These are phyloP conservation scores for Microvelia longipes DNA, from an alignment of 1,140 invertebrate genomes.

Conservation along the genomic window DNA sequence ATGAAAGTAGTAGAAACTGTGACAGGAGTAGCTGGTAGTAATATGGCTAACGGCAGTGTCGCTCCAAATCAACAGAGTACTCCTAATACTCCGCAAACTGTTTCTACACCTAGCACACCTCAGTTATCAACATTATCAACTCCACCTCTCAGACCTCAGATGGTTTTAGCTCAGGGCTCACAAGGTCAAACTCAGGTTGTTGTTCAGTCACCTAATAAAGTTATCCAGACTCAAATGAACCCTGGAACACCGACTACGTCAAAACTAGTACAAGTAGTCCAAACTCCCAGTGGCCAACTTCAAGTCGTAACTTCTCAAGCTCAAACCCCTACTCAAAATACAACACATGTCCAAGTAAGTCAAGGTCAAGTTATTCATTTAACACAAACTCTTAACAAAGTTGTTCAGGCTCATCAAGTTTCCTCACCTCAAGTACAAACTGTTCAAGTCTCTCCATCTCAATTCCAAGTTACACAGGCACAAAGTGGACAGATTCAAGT, in stretches of 20 bases:
- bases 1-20: conserved; percentile 92
- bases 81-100: conserved; percentile 22
- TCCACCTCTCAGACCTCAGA: not conserved
- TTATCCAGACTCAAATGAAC: not conserved
- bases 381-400: not conserved
- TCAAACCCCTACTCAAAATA: no score
- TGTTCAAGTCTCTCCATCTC: not conserved
- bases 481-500: no score
- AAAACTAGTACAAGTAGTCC: not conserved
- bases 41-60: conserved; percentile 3
- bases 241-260: not conserved
- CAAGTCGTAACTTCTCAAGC: not conserved
- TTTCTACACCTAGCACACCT: conserved; percentile 28
- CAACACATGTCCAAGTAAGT: not conserved
- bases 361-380: not conserved
- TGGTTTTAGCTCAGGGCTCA: no score
- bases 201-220: not conserved
- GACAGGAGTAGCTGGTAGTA: conserved; percentile 24
- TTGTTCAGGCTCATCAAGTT: not conserved
- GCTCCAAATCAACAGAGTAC: conserved; percentile 21
- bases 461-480: not conserved
- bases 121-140: not conserved
- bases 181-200: not conserved
- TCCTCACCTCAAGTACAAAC: not conserved
- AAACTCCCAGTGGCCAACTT: not conserved